Conservation (phyloP, 2,113 vertebrate species). For the Neolamprologus fasciatus region DNA sequence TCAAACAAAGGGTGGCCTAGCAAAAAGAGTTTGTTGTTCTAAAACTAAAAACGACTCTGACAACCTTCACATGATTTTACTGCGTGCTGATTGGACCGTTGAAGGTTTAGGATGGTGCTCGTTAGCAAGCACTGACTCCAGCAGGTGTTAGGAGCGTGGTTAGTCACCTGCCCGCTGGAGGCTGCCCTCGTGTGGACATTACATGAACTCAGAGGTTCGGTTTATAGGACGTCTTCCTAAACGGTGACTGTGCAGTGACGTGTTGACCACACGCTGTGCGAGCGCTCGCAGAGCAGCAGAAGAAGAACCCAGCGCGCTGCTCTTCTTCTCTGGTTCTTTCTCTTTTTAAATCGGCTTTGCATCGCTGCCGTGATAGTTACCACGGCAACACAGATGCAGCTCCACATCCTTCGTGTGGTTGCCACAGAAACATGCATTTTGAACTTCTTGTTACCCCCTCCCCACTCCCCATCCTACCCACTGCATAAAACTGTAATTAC, state of each 20-base stretch:
- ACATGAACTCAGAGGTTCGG: background rate
- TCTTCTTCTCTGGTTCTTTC: background rate
- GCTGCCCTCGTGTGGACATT: background rate
- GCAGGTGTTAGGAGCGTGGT: background rate
- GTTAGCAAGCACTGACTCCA: background rate
- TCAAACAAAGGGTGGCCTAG: background rate
- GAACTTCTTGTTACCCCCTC: background rate
- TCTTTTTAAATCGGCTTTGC: background rate
- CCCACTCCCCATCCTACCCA: background rate
- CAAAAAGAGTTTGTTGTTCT: background rate
- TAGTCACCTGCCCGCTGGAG: background rate
- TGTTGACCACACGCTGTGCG: background rate
- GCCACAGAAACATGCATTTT: constrained; percentile 31
- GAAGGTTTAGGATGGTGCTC: background rate
- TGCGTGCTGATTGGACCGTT: background rate
- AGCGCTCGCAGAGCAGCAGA: background rate
- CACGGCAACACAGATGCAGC: background rate
- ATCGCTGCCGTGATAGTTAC: background rate
- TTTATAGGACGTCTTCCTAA: fast-evolving
- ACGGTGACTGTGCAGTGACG: background rate
- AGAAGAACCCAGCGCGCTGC: background rate
- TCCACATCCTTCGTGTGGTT: background rate
- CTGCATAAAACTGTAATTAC: background rate
- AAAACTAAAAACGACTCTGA: background rate
- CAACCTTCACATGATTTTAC: background rate